Evolutionary conservation across 2,113 vertebrate species (phyloP), one percentile per base, ranked within the genome.

Genomic region (Lucifuga dentata): DNA sequence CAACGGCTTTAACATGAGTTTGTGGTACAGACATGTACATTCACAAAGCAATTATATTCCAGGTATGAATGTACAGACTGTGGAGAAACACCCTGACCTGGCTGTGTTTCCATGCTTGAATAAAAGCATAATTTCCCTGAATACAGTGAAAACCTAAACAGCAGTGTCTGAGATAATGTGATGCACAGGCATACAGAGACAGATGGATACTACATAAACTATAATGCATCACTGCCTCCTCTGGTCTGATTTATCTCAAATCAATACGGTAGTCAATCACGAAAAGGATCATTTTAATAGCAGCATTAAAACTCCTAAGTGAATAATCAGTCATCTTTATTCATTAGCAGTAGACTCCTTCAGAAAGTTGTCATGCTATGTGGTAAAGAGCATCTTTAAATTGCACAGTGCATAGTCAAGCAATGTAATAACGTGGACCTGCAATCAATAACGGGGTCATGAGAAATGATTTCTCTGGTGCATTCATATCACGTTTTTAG

Each of bases 271-370:
- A 2, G 49, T 72, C 72, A 62, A 65, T 78, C 53, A 59, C 46
- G 40, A 32, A 40, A 44, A 75, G 19, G 50, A 66, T 78, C 10
- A 79, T 76, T 57, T 81, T 53, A 81, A 81, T 57, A 62, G 58
- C 46, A 15, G 60, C 46, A n/a, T 48, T 29, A 73, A 62, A 48
- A 65, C 55, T 38, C 68, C 41, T 66, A 66, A 78, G 29, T 78
- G 50, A 71, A 46, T 23, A 46, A 77, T 81, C 68, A 77, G 68
- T 84, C 43, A 44, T 45, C 46, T 44, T 64, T 49, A 66, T 11
- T 3, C 29, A 32, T 13, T 20, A 43, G 67, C 56, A 33, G 65
- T 38, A 67, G 52, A 46, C 38, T 57, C 32, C 20, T 60, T 71
- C 12, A 13, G 29, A 46, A 46, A 50, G 41, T 51, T 52, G 55